phyloP scores from a whole-genome alignment of 2,888 invertebrate genomes.

The Drosophila antonietae region DNA sequence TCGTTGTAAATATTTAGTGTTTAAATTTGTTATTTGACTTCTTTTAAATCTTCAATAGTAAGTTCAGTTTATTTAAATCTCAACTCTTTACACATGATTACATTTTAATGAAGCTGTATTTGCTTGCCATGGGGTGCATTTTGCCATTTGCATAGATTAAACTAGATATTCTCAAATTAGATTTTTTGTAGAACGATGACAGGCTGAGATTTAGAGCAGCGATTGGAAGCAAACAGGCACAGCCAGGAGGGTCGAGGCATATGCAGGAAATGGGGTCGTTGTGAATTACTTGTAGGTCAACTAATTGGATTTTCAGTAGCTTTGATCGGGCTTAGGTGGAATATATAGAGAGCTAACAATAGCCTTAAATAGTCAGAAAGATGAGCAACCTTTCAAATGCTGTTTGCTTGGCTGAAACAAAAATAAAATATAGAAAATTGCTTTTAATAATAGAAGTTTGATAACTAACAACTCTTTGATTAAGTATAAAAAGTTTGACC shows the following conservation, averaged over 20 bases:
- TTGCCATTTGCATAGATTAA: conserved; percentile 65
- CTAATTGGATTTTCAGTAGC: conserved; percentile 19
- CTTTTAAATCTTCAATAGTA: neutral
- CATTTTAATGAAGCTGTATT: neutral
- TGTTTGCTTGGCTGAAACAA: neutral
- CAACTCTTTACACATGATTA: neutral
- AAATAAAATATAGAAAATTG: fast-evolving
- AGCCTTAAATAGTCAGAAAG: neutral
- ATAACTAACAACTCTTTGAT: neutral
- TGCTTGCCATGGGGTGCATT: neutral
- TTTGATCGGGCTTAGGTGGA: neutral
- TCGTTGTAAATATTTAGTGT: too few relatives aligned
- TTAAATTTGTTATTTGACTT: too few relatives aligned
- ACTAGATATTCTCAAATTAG: conserved; percentile 46
- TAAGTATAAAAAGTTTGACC: too few relatives aligned
- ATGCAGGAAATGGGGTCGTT: neutral
- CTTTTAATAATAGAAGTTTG: too few relatives aligned
- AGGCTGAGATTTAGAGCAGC: conserved; percentile 32
- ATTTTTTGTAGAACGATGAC: neutral
- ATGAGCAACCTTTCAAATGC: neutral
- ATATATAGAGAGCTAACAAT: neutral
- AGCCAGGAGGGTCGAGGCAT: neutral
- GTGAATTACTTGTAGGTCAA: neutral
- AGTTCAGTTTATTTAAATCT: neutral
- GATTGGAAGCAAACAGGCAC: conserved; percentile 12